Percentiles rank a stretch among this genome's conserved stretches.
phyloP scores from a whole-genome alignment of 2,113 vertebrate species.

The Leucoraja erinaceus region DNA sequence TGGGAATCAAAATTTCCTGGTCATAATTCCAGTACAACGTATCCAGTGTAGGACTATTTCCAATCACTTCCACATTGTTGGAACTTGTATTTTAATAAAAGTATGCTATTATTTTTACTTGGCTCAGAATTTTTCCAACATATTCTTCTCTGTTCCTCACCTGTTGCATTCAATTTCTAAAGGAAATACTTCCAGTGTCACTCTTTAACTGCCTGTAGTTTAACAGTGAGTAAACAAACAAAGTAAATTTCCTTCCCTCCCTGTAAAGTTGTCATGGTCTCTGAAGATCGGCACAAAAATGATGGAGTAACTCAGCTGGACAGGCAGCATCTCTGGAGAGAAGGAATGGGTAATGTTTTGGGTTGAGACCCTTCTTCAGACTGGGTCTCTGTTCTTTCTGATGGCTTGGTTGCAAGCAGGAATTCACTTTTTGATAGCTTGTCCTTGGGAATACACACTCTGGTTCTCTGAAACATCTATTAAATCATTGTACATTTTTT shows the following conservation, averaged over 20 bases:
- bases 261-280: background rate
- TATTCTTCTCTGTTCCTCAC: background rate
- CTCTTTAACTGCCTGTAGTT: background rate
- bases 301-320: no score
- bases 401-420: background rate
- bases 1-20: background rate
- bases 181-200: background rate
- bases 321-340: no score
- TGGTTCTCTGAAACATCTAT: background rate
- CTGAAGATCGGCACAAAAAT: no score
- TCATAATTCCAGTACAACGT: background rate
- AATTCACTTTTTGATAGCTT: background rate
- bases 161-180: background rate
- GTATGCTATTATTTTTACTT: background rate
- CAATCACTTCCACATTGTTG: background rate
- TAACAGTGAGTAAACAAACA: background rate
- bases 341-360: no score
- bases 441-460: background rate
- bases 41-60: background rate
- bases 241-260: background rate
- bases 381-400: background rate
- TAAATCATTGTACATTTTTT: background rate
- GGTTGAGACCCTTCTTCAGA: no score
- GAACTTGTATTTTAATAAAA: background rate
- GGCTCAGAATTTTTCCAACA: background rate